Conservation (phyloP, 2,888 invertebrate species). For the Lamproptera curius region DNA sequence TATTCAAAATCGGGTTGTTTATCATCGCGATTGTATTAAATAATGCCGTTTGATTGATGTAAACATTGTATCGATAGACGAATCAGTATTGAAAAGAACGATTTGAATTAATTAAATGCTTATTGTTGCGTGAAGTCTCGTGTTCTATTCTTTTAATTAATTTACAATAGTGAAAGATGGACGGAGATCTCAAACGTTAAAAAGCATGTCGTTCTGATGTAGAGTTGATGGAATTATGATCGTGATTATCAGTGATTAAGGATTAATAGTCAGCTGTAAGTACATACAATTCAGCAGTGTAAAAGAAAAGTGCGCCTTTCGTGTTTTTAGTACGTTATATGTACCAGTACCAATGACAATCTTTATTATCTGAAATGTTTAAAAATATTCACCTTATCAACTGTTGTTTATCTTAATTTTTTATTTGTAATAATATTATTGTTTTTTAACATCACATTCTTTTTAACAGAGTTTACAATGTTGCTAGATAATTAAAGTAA, state of each 20-base stretch:
- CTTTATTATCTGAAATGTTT: slow-evolving; percentile 12
- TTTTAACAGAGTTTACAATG: too few relatives aligned
- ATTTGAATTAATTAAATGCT: background rate
- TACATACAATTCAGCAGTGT: too few relatives aligned
- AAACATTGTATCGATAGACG: background rate
- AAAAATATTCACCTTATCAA: slow-evolving; percentile 6
- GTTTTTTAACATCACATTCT: too few relatives aligned
- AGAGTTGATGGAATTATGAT: slow-evolving; percentile 61
- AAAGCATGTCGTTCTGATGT: slow-evolving; percentile 45
- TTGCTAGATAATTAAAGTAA: too few relatives aligned
- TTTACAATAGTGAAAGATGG: slow-evolving; percentile 52
- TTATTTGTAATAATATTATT: too few relatives aligned
- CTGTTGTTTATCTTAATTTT: slow-evolving; percentile 2
- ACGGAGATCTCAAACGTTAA: slow-evolving; percentile 49
- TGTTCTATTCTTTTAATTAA: slow-evolving; percentile 22
- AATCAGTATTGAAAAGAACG: background rate
- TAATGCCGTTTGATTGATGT: slow-evolving; percentile 17
- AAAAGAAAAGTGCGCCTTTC: too few relatives aligned
- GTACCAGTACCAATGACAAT: background rate
- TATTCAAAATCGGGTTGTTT: slow-evolving; percentile 29
- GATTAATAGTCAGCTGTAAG: slow-evolving; percentile 48
- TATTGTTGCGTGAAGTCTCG: background rate
- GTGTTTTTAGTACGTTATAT: too few relatives aligned
- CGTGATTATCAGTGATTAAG: slow-evolving; percentile 42
- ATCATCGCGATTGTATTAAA: slow-evolving; percentile 25